Evolutionary conservation across 2,888 invertebrate species (phyloP).

Genomic region (Rapana venosa): DNA sequence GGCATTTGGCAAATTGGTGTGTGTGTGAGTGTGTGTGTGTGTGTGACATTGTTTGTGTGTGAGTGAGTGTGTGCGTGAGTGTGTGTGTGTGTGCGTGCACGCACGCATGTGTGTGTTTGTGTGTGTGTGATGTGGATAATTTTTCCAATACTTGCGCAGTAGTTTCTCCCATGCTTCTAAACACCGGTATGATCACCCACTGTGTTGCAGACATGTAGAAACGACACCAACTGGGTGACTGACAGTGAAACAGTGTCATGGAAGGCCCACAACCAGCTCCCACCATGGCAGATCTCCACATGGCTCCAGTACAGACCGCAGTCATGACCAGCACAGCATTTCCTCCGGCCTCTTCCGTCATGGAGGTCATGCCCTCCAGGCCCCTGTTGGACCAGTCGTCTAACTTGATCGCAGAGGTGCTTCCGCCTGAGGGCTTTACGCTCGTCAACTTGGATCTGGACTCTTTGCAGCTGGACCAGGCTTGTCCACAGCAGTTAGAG

Average conservation of each 20-base stretch:
- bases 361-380: neutral
- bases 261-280: neutral
- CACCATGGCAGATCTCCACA: neutral
- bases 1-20: too few relatives aligned
- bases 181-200: too few relatives aligned
- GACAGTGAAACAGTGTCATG: neutral
- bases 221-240: neutral
- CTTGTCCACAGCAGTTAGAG: too few relatives aligned
- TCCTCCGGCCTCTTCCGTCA: neutral
- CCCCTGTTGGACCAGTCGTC: neutral
- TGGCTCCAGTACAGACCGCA: neutral
- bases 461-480: neutral
- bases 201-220: neutral
- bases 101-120: neutral
- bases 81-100: neutral
- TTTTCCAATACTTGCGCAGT: neutral
- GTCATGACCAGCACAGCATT: neutral
- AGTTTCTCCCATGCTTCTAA: too few relatives aligned
- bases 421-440: neutral
- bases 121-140: neutral
- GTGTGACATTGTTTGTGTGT: neutral
- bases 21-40: neutral
- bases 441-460: conserved; percentile 11
- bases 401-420: neutral
- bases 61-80: neutral